Conservation (phyloP, 2,113 vertebrate genomes). For the Epinephelus cyanopodus region DNA sequence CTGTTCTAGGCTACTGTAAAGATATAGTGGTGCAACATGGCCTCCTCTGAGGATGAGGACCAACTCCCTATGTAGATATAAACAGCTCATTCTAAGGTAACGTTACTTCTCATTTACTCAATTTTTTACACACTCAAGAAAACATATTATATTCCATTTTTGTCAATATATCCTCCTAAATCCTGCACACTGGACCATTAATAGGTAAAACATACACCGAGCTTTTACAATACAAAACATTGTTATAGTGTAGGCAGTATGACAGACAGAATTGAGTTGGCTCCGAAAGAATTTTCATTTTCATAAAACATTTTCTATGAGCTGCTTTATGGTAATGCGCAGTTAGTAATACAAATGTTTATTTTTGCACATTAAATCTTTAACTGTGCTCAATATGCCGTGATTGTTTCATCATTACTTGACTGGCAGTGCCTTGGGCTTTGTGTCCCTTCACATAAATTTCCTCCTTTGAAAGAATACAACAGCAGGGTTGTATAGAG, state of each 20-base stretch:
- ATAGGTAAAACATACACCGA: conserved; percentile 5
- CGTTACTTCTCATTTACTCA: too few species aligned
- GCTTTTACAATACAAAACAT: not conserved
- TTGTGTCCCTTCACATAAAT: conserved; percentile 60
- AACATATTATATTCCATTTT: too few species aligned
- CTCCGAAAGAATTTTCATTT: conserved; percentile 37
- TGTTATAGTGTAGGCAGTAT: not conserved
- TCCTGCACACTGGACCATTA: not conserved
- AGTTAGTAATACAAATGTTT: conserved; percentile 44
- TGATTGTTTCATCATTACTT: conserved; percentile 63
- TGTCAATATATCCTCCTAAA: too few species aligned
- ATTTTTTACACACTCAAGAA: too few species aligned
- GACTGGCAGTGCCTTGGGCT: conserved; percentile 60
- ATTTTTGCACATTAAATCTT: conserved; percentile 57
- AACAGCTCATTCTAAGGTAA: too few species aligned
- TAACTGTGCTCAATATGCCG: conserved; percentile 42
- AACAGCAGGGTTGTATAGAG: conserved; percentile 25
- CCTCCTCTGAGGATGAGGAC: too few species aligned
- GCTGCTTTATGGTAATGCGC: conserved; percentile 5
- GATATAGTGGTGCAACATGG: too few species aligned
- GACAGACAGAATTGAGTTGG: conserved; percentile 18
- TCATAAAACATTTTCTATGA: conserved; percentile 14
- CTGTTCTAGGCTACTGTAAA: too few species aligned
- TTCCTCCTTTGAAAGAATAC: conserved; percentile 30
- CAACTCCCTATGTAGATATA: too few species aligned